Conservation (phyloP, 2,113 vertebrate species). For the Dolichallabes microphthalmus region DNA sequence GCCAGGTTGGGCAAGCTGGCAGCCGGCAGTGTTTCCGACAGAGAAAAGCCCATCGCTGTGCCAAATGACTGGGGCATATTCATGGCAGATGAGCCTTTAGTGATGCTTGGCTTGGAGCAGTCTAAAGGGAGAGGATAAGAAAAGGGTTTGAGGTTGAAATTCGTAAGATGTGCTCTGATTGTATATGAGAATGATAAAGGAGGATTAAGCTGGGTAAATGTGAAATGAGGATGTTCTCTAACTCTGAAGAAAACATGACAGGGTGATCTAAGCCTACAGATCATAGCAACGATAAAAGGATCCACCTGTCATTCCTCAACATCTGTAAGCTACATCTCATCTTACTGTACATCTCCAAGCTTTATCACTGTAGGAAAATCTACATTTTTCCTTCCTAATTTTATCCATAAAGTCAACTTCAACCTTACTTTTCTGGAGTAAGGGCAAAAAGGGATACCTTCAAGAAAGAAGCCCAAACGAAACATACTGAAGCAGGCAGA, state of each 20-base stretch:
- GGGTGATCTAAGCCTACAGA: conserved; percentile 47
- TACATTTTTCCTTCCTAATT: conserved; percentile 24
- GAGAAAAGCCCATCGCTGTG: conserved; percentile 73
- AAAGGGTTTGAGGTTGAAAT: conserved; percentile 33
- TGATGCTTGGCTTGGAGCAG: conserved; percentile 82
- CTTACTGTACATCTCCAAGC: neutral
- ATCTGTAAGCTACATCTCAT: conserved; percentile 3
- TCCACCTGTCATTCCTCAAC: conserved; percentile 22
- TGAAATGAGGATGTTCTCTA: conserved; percentile 33
- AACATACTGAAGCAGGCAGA: neutral
- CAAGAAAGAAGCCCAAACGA: neutral
- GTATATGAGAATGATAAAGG: conserved; percentile 13
- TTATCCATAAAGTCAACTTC: conserved; percentile 9
- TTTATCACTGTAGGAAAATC: conserved; percentile 34
- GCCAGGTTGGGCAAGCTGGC: conserved; percentile 63
- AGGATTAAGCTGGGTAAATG: conserved; percentile 13
- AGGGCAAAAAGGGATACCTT: neutral
- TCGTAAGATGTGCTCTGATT: neutral
- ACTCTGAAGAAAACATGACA: conserved; percentile 42
- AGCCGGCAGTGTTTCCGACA: conserved; percentile 73
- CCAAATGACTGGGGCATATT: conserved; percentile 98
- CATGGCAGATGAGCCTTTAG: conserved; percentile 80
- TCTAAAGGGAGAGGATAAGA: conserved; percentile 69
- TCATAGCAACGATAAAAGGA: conserved; percentile 43
- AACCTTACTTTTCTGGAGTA: neutral